Evolutionary conservation across 1,140 invertebrate genomes (phyloP).

Genomic region (Lordiphosa stackelbergi): DNA sequence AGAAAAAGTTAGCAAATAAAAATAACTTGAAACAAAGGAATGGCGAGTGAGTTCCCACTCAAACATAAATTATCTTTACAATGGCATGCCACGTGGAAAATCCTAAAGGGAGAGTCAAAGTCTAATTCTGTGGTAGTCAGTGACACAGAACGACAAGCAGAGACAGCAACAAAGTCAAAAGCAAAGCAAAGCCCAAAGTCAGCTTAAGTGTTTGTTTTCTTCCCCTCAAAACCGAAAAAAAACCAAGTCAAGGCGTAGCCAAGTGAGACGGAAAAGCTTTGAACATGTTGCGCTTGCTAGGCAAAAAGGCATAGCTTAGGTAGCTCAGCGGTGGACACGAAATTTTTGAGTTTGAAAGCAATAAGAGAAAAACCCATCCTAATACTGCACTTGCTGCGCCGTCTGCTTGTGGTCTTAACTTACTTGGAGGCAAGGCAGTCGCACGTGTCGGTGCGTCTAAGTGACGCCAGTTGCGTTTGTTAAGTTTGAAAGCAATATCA

Average conservation of each 20-base stretch:
- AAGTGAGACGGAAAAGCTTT: slow-evolving; percentile 39
- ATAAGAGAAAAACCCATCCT: no score
- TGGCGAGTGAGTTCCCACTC: slow-evolving; percentile 11
- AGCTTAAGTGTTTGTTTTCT: slow-evolving; percentile 52
- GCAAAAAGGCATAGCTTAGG: slow-evolving; percentile 26
- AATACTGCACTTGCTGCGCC: no score
- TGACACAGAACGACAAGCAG: slow-evolving; percentile 46
- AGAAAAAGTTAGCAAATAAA: slow-evolving; percentile 43
- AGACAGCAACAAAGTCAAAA: slow-evolving; percentile 39
- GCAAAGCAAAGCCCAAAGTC: slow-evolving; percentile 40
- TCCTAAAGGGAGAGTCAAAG: slow-evolving; percentile 33
- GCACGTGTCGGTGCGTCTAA: no score
- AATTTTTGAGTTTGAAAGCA: no score
- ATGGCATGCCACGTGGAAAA: slow-evolving; percentile 37
- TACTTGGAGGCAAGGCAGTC: no score
- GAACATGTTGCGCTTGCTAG: slow-evolving; percentile 61
- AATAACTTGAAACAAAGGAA: slow-evolving; percentile 12
- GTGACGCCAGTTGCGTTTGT: no score
- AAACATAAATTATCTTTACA: slow-evolving; percentile 61
- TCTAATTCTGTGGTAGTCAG: slow-evolving; percentile 67
- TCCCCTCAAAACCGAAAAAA: not conserved
- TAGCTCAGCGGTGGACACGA: not conserved
- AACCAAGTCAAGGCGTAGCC: slow-evolving; percentile 34
- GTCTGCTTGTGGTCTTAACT: no score
- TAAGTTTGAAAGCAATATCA: no score